Base-by-base conservation (phyloP, 2,113 vertebrate genomes). In the Catagonus wagneri region DNA sequence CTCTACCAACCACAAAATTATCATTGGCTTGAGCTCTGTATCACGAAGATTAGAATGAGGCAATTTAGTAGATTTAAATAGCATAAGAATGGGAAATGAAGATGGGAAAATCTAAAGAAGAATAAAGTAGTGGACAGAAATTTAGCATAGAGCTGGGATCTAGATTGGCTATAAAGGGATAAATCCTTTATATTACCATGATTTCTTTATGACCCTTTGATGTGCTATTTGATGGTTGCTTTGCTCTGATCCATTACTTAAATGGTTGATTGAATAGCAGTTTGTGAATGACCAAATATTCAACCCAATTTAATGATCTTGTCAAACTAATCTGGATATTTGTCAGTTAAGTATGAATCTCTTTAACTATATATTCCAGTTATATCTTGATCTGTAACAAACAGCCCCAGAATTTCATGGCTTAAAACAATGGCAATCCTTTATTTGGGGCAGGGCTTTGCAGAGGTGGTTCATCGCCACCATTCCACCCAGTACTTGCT, bases 1-100 rank as follows among this genome's bases (percentile, higher is more conserved):
- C 39, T 96, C 6, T 92, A 72, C 44, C 29, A 75, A 36, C 63
- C 69, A 95, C 76, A 74, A 75, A 93, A 79, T 79, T 93, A 81
- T 85, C 9, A n/a, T 71, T 23, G 34, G 36, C 56, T 85, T 89
- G 50, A 86, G 65, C 34, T 9, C 76, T 60, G 17, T 54, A 75
- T 74, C 39, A 52, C 22, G 52, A 87, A 68, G 63, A 91, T 84
- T 36, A 86, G 29, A 61, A 66, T 1, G 8, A 74, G 69, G 39
- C 7, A 79, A 93, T 83, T 85, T 66, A 74, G 6, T 81, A 87
- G 44, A 89, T 88, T 93, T 81, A 88, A 95, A 78, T 93, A 86
- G 20, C 25, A 52, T n/a, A 44, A 89, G 11, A 93, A 34, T 84
- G 69, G 22, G 22, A 95, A 92, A 78, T 52, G 20, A 95, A 81